These are phyloP conservation scores for Brachyhypopomus occidentalis DNA, from an alignment of 2,113 vertebrate genomes.

Conservation along the genomic window DNA sequence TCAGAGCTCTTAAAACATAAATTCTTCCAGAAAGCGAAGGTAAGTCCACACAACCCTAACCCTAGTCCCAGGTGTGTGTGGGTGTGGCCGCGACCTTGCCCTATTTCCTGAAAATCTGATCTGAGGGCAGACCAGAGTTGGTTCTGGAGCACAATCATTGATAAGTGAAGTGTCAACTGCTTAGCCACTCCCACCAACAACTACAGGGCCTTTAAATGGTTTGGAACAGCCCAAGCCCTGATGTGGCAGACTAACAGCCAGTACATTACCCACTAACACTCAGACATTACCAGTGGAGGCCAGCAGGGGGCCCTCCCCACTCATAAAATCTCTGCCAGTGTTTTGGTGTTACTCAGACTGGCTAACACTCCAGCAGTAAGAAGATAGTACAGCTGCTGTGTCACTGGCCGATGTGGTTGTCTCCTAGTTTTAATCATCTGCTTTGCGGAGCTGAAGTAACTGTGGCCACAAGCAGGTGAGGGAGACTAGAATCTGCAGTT, in stretches of 20 bases:
- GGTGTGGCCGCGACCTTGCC: conserved; percentile 11
- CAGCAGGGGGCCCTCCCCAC: conserved; percentile 58
- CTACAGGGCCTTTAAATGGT: no score
- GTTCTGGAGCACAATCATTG: no score
- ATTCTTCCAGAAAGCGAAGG: conserved; percentile 91
- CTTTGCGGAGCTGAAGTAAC: neutral
- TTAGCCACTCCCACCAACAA: conserved; percentile 45
- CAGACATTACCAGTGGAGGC: conserved; percentile 31
- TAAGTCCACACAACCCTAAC: conserved; percentile 52
- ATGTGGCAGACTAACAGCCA: no score
- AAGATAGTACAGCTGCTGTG: no score
- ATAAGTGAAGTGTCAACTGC: no score
- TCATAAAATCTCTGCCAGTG: neutral
- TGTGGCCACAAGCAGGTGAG: neutral
- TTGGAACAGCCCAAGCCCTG: neutral
- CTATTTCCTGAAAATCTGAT: conserved; percentile 12
- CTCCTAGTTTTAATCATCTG: no score
- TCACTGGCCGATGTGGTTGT: no score
- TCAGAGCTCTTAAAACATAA: conserved; percentile 86
- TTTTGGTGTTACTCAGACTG: neutral
- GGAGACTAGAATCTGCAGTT: neutral
- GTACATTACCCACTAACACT: neutral
- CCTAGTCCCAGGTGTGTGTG: neutral
- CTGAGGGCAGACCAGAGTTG: conserved; percentile 36
- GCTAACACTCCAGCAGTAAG: no score